A percentile compares a stretch with the other conserved stretches of the same genome.
Evolutionary conservation across 1,140 invertebrate genomes (phyloP).

Genomic region (Aphis craccivora): DNA sequence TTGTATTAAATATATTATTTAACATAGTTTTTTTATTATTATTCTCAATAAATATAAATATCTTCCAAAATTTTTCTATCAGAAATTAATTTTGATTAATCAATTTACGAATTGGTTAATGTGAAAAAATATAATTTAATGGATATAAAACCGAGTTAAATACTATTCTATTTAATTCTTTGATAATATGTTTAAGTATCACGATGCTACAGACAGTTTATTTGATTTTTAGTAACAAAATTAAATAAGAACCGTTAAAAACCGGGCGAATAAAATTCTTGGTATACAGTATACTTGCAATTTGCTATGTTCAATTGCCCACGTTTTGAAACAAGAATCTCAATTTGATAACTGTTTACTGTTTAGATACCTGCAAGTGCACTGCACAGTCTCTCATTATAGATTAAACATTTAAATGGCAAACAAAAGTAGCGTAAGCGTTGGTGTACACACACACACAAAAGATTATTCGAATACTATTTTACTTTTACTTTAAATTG

Average conservation of each 20-base stretch:
- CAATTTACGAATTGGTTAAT: too few species aligned
- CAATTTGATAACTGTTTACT: not conserved
- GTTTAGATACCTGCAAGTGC: not conserved
- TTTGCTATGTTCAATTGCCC: not conserved
- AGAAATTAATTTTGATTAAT: too few species aligned
- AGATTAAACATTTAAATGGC: constrained; percentile 20
- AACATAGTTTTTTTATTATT: too few species aligned
- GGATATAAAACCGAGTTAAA: too few species aligned
- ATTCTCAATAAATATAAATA: too few species aligned
- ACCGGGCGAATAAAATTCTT: not conserved
- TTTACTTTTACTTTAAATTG: not conserved
- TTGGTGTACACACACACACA: too few species aligned
- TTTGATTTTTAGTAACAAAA: not conserved
- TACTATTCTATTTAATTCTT: too few species aligned
- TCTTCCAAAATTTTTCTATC: too few species aligned
- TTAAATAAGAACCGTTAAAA: not conserved
- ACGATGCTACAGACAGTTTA: not conserved
- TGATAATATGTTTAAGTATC: too few species aligned
- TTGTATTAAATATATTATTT: too few species aligned
- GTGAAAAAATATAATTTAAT: too few species aligned
- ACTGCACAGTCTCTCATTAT: not conserved
- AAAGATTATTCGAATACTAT: not conserved
- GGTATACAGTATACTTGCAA: not conserved
- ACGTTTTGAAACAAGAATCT: not conserved
- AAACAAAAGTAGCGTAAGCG: not conserved